These are phyloP conservation scores for Mobula hypostoma DNA, from an alignment of 2,113 vertebrate species.

Conservation along the genomic window DNA sequence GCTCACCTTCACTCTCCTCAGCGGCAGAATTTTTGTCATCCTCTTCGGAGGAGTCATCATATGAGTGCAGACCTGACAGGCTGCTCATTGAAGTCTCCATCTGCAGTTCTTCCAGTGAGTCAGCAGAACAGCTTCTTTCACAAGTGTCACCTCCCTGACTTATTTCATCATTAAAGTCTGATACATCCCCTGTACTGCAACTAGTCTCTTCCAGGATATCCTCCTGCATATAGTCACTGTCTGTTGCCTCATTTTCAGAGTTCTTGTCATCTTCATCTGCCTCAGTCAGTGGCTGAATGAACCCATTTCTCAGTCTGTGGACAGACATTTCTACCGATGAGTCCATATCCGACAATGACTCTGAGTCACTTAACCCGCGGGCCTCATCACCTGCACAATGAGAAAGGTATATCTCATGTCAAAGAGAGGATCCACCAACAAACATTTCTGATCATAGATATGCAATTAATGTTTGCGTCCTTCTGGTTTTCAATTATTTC, in stretches of 20 bases:
- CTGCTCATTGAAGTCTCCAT: constrained; percentile 57
- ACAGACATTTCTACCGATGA: constrained; percentile 61
- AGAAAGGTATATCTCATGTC: background rate
- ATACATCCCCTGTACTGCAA: constrained; percentile 65
- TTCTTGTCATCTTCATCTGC: constrained; percentile 52
- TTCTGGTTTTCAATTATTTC: background rate
- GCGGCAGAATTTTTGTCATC: constrained; percentile 35
- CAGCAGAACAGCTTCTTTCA: constrained; percentile 81
- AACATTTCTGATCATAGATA: background rate
- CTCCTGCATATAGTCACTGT: constrained; percentile 17
- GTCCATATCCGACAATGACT: constrained; percentile 76
- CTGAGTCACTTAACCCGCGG: constrained; percentile 81
- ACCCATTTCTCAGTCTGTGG: constrained; percentile 45
- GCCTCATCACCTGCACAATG: constrained; percentile 75
- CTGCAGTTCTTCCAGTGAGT: constrained; percentile 79
- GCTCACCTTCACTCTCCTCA: constrained; percentile 22
- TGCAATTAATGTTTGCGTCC: background rate
- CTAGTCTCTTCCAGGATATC: constrained; percentile 19
- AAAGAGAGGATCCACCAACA: background rate
- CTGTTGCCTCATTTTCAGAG: constrained; percentile 36
- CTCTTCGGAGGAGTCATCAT: background rate
- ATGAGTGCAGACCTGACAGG: background rate
- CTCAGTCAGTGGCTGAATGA: constrained; percentile 44
- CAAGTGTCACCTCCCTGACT: constrained; percentile 56
- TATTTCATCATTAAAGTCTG: constrained; percentile 69